Percentiles rank a stretch among this genome's conserved stretches.
Conservation (phyloP, 1,140 invertebrate species). For the Drosophila malerkotliana region DNA sequence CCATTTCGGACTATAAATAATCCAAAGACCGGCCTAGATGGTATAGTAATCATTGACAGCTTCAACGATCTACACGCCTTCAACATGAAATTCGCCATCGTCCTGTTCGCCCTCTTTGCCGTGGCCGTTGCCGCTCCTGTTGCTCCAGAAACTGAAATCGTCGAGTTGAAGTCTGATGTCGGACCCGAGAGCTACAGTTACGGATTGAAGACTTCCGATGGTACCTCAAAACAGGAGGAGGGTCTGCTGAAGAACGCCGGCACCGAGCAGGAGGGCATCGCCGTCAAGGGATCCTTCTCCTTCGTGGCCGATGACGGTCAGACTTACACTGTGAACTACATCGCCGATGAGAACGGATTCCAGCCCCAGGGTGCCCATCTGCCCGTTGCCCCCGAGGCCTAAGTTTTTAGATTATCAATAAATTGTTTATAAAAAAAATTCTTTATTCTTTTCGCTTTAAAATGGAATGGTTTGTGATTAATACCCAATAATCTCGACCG, state of each 20-base stretch:
- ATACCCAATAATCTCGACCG: background rate
- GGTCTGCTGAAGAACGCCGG: conserved; percentile 12
- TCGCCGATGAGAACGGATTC: conserved; percentile 87
- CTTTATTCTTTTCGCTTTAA: background rate
- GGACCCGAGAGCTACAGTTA: conserved; percentile 47
- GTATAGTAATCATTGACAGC: conserved; percentile 22
- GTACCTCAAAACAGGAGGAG: conserved; percentile 84
- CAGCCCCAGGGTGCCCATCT: conserved; percentile 87
- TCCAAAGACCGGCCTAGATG: background rate
- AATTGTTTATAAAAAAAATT: conserved; percentile 43
- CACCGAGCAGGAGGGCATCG: conserved; percentile 38
- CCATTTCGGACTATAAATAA: conserved; percentile 7
- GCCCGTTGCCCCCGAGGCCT: conserved; percentile 83
- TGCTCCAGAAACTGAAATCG: too few relatives aligned
- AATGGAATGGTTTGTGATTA: background rate
- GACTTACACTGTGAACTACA: conserved; percentile 48
- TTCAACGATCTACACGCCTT: conserved; percentile 17
- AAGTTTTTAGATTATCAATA: conserved; percentile 40
- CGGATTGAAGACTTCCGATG: conserved; percentile 87
- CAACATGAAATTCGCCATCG: conserved; percentile 67
- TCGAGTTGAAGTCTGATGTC: conserved; percentile 58
- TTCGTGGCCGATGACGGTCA: conserved; percentile 52
- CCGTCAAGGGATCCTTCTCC: conserved; percentile 39
- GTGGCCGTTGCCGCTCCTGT: conserved; percentile 14
- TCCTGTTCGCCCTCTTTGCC: conserved; percentile 41